phyloP scores from a whole-genome alignment of 2,113 vertebrate genomes.

The Scopus umbretta region DNA sequence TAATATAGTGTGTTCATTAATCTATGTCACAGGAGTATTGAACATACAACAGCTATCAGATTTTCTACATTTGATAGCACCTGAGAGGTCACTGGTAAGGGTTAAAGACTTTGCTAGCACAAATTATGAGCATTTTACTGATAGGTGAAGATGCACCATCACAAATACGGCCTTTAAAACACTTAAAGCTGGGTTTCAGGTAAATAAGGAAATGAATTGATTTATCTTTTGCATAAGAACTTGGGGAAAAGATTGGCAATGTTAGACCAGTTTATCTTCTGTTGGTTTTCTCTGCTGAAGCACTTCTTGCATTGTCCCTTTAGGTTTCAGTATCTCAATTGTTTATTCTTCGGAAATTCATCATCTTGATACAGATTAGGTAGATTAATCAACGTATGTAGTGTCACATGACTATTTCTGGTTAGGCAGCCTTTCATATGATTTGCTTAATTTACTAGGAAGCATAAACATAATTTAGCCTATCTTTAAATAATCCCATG shows the following conservation, averaged over 20 bases:
- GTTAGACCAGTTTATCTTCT: not conserved
- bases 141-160: not conserved
- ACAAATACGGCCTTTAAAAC: not conserved
- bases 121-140: not conserved
- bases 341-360: not conserved
- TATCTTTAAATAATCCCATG: not conserved
- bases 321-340: not conserved
- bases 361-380: not conserved
- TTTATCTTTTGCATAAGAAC: not conserved
- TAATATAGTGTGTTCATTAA: not conserved
- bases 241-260: not conserved
- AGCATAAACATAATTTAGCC: not conserved
- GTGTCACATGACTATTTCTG: not conserved
- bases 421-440: not conserved
- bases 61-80: slow-evolving; percentile 3
- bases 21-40: not conserved
- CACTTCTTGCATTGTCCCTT: not conserved
- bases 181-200: not conserved
- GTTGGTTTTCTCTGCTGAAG: not conserved
- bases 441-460: not conserved
- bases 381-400: not conserved
- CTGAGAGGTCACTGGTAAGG: not conserved
- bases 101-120: not conserved
- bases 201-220: not conserved
- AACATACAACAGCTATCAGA: not conserved